Evolutionary conservation across 2,888 invertebrate species (phyloP).

Genomic region (Dusona sp.): DNA sequence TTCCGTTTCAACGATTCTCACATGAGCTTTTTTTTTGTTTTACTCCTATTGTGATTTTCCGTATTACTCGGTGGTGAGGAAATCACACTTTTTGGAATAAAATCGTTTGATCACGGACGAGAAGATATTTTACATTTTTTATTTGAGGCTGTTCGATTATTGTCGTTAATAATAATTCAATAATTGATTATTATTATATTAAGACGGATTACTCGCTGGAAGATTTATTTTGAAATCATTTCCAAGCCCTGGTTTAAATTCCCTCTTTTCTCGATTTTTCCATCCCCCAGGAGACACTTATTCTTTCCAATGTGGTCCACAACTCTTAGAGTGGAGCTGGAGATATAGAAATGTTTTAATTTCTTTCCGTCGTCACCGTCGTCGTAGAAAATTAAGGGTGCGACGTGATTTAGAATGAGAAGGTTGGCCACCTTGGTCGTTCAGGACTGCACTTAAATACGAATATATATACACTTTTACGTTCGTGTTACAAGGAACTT

Average conservation of each 20-base stretch:
- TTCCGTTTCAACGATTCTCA: neutral
- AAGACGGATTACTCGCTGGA: neutral
- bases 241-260: neutral
- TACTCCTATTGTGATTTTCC: neutral
- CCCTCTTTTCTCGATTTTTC: neutral
- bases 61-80: neutral
- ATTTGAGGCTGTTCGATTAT: neutral
- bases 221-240: neutral
- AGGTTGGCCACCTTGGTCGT: slow-evolving; percentile 54
- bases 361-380: slow-evolving; percentile 31
- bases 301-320: neutral
- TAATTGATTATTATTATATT: neutral
- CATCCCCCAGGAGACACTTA: neutral
- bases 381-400: slow-evolving; percentile 57
- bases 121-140: neutral
- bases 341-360: slow-evolving; percentile 51
- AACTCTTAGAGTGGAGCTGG: neutral
- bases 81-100: neutral
- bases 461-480: slow-evolving; percentile 18
- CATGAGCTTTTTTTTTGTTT: neutral
- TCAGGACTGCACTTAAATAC: neutral
- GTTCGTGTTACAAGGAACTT: slow-evolving; percentile 54
- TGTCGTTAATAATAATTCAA: neutral
- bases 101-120: neutral
- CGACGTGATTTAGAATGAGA: slow-evolving; percentile 64